A percentile compares a stretch with the other conserved stretches of the same genome.
Conservation (phyloP, 2,888 invertebrate species). For the Sphinx pinastri region DNA sequence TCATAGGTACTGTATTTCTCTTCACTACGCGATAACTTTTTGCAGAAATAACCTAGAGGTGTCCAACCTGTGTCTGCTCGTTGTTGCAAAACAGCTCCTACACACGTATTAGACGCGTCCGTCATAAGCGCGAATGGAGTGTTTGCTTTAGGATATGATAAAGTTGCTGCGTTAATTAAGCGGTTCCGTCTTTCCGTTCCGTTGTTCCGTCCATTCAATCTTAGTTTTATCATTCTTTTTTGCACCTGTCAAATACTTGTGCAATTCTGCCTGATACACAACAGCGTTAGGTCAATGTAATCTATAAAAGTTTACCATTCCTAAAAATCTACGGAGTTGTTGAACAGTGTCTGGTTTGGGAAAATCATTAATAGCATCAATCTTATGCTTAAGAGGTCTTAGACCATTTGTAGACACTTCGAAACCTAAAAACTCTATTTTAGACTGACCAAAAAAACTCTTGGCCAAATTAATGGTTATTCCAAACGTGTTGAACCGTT, state of each 20-base stretch:
- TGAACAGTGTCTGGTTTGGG: constrained; percentile 32
- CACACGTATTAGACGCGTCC: constrained; percentile 32
- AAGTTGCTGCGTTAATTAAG: constrained; percentile 28
- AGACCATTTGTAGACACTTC: constrained; percentile 25
- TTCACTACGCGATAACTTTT: constrained; percentile 28
- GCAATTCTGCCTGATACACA: constrained; percentile 22
- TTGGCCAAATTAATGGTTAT: constrained; percentile 9
- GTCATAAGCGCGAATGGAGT: constrained; percentile 28
- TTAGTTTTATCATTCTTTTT: constrained; percentile 29
- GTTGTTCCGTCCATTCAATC: constrained; percentile 26
- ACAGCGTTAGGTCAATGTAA: constrained; percentile 45
- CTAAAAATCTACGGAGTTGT: constrained; percentile 40
- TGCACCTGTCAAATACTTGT: constrained; percentile 28
- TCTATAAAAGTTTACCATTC: constrained; percentile 56
- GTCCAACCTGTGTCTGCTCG: constrained; percentile 24
- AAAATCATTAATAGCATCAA: constrained; percentile 33
- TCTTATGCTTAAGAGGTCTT: constrained; percentile 5
- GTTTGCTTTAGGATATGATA: neutral
- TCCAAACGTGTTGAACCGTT: neutral
- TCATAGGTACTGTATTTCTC: constrained; percentile 33
- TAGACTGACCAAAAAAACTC: constrained; percentile 32
- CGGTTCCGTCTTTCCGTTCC: constrained; percentile 30
- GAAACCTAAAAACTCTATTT: constrained; percentile 35
- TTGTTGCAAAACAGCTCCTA: constrained; percentile 33
- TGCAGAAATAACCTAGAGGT: constrained; percentile 32